Evolutionary conservation across 2,888 invertebrate species (phyloP), one percentile per base, ranked within the genome.

Genomic region (Aricia artaxerxes): DNA sequence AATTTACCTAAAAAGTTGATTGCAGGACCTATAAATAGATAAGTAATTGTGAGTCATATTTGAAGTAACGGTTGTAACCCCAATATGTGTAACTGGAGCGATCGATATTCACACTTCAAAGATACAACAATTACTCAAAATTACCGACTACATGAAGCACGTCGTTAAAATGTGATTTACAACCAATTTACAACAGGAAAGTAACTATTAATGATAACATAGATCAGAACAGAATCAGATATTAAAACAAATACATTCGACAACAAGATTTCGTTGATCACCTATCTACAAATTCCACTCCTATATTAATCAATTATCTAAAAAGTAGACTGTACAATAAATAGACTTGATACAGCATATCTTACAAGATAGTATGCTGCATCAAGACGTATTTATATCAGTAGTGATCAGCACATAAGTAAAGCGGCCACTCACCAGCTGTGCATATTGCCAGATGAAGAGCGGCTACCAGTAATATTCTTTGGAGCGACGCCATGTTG

Each of bases 401-500:
- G 40, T 40, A 6, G 49, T 49, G 2, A 49, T 49, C 49, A 9
- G 9, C 49, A 49, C 9, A 24, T 24, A 61, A 40, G 49, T 4
- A 3, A 61, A 75, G 5, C 31, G n/a, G 61, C 73, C 13, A 79
- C 89, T 88, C 83, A 92, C 92, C 91, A 78, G 90, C 92, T 75
- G 82, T 83, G 81, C 87, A 85, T 31, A 87, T 82, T 35, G 86
- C 79, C 73, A 89, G 73, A 79, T 83, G 81, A 78, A 88, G 83
- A 72, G 84, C 83, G 31, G 86, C 86, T 73, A 89, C 64, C 82
- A 89, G 84, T 83, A 86, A 80, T 79, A 87, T 79, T 81, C 83
- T 78, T 77, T 82, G 81, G 78, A 87, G 86, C 87, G 89, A 88
- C 87, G 84, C 84, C 92, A 89, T 90, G 87, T 84, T 89, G 89